Percentiles rank a stretch among this genome's conserved stretches.
phyloP scores from a whole-genome alignment of 2,888 invertebrate species.

The Epistrophella euchroma region DNA sequence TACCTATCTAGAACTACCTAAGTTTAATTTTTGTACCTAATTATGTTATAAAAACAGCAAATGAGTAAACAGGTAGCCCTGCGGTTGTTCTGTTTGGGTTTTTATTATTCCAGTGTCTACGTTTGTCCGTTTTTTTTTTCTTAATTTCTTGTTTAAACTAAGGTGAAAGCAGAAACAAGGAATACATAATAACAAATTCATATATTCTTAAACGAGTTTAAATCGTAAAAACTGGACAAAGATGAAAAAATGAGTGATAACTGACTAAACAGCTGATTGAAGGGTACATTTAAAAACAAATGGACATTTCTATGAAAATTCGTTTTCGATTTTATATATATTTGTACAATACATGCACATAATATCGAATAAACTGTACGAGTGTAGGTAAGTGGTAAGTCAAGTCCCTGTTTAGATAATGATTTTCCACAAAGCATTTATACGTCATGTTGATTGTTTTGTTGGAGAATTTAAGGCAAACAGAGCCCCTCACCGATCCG shows the following conservation, averaged over 20 bases:
- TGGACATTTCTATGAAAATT: neutral
- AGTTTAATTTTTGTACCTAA: no score
- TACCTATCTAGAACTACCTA: no score
- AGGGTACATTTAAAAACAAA: neutral
- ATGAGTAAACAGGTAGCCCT: neutral
- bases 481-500: no score
- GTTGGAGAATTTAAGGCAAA: no score
- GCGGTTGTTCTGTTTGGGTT: neutral
- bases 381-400: no score
- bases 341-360: no score
- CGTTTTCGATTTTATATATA: neutral
- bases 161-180: neutral
- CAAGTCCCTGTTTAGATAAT: no score
- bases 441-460: no score
- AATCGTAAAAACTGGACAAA: neutral
- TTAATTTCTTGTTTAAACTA: neutral
- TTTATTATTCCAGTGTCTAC: neutral
- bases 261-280: constrained; percentile 11
- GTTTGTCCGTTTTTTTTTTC: neutral
- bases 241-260: neutral
- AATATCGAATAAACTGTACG: no score
- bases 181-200: neutral
- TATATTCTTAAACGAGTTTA: constrained; percentile 4
- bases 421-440: no score
- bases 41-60: neutral